phyloP scores from a whole-genome alignment of 2,888 invertebrate species.

The Drosophila borborema region DNA sequence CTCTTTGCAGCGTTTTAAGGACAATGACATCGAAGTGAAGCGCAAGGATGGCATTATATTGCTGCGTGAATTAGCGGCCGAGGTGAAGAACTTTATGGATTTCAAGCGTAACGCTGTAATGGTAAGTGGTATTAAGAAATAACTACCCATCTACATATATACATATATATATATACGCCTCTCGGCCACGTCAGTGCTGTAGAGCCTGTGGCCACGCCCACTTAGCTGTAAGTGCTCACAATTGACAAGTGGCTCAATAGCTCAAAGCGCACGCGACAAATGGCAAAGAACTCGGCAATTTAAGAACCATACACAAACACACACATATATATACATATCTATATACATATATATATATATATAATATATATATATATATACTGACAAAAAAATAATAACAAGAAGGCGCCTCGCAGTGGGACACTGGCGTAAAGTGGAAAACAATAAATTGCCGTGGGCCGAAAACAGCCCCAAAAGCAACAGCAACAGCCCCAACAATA shows the following conservation, averaged over 20 bases:
- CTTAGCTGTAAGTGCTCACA: conserved; percentile 42
- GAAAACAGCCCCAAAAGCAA: conserved; percentile 39
- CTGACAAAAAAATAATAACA: conserved; percentile 46
- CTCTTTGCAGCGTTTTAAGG: conserved; percentile 91
- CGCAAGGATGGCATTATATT: conserved; percentile 94
- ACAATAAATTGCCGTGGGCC: conserved; percentile 76
- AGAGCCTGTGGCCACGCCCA: conserved; percentile 5
- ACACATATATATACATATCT: background rate
- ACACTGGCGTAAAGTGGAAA: conserved; percentile 73
- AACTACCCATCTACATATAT: background rate
- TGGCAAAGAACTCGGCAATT: conserved; percentile 48
- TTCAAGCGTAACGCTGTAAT: conserved; percentile 96
- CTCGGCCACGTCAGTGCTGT: background rate
- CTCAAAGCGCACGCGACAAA: conserved; percentile 59
- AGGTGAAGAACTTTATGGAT: conserved; percentile 97
- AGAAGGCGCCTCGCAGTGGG: conserved; percentile 40
- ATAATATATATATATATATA: conserved; percentile 10
- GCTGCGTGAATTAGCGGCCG: conserved; percentile 94
- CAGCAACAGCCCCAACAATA: conserved; percentile 13
- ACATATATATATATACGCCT: background rate
- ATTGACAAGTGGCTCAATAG: conserved; percentile 77
- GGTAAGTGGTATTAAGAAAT: conserved; percentile 87
- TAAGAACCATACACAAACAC: conserved; percentile 32
- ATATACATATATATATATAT: conserved; percentile 6
- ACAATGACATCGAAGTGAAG: conserved; percentile 91